A percentile compares a stretch with the other conserved stretches of the same genome.
These are phyloP conservation scores for Porphyrio hochstetteri DNA, from an alignment of 2,113 vertebrate species.

Conservation along the genomic window DNA sequence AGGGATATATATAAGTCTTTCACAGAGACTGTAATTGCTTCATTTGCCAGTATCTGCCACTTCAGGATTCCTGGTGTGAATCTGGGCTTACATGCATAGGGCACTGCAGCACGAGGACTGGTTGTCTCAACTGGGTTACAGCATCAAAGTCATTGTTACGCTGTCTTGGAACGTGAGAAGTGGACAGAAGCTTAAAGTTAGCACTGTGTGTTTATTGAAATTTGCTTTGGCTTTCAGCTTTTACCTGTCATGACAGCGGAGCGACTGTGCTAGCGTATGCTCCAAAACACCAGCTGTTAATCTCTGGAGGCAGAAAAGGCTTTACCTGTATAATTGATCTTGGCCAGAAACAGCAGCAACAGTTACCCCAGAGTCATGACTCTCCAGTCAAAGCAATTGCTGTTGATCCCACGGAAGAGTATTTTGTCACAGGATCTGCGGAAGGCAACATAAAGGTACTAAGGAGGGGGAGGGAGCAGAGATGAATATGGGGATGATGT, in stretches of 20 bases:
- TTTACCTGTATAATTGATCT: conserved; percentile 93
- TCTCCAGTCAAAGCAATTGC: conserved; percentile 94
- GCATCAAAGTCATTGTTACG: background rate
- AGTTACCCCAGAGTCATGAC: conserved; percentile 95
- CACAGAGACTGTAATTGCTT: background rate
- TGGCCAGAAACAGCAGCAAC: conserved; percentile 84
- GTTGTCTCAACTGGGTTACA: background rate
- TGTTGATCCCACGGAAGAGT: conserved; percentile 88
- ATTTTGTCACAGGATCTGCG: conserved; percentile 95
- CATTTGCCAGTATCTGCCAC: background rate
- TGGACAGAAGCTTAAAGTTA: background rate
- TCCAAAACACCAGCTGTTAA: conserved; percentile 90
- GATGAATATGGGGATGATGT: background rate
- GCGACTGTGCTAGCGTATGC: conserved; percentile 92
- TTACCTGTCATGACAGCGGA: conserved; percentile 92
- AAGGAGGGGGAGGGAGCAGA: background rate
- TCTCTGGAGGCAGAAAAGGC: conserved; percentile 94
- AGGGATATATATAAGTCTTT: background rate
- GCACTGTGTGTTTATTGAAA: background rate
- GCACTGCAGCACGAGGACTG: background rate
- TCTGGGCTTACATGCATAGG: background rate
- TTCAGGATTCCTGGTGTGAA: background rate
- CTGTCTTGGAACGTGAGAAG: background rate
- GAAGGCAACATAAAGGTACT: conserved; percentile 97
- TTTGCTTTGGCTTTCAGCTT: conserved; percentile 80